Percentiles rank a stretch among this genome's conserved stretches.
phyloP scores from a whole-genome alignment of 23 tunicate genomes.

The Halocynthia roretzi region DNA sequence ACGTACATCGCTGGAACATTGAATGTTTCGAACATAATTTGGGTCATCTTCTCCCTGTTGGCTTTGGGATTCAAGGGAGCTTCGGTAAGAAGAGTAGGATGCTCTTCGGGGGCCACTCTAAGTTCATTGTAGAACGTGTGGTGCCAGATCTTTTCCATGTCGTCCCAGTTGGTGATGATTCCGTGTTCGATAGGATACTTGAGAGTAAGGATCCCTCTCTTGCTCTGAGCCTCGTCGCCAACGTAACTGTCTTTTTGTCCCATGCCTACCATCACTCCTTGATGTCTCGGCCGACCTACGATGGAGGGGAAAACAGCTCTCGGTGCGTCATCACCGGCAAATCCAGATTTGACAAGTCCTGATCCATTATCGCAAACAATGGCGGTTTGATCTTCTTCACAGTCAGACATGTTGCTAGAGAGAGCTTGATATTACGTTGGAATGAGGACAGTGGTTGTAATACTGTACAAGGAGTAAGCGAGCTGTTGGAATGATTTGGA shows the following conservation, averaged over 20 bases:
- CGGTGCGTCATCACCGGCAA: conserved; percentile 94
- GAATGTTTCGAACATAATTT: conserved; percentile 93
- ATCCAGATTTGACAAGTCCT: conserved; percentile 76
- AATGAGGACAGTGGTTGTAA: not conserved
- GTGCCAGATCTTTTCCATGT: conserved; percentile 87
- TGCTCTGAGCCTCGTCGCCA: conserved; percentile 86
- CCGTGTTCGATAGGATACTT: conserved; percentile 84
- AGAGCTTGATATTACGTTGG: not conserved
- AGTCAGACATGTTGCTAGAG: conserved; percentile 46
- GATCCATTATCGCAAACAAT: conserved; percentile 91
- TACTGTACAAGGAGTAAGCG: no score
- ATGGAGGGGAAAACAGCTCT: conserved; percentile 90
- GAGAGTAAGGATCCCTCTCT: conserved; percentile 73
- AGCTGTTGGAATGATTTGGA: no score
- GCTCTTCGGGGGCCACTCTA: conserved; percentile 82
- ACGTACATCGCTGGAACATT: conserved; percentile 96
- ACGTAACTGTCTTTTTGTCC: conserved; percentile 91
- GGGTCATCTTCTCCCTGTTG: conserved; percentile 89
- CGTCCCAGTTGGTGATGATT: conserved; percentile 82
- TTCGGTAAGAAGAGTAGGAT: conserved; percentile 66
- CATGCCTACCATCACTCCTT: conserved; percentile 85
- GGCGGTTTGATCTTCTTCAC: conserved; percentile 86
- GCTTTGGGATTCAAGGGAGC: conserved; percentile 78
- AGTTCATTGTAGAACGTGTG: conserved; percentile 84
- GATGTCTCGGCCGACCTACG: conserved; percentile 91